These are phyloP conservation scores for Thymelicus lineola DNA, from an alignment of 2,888 invertebrate species.

Conservation along the genomic window DNA sequence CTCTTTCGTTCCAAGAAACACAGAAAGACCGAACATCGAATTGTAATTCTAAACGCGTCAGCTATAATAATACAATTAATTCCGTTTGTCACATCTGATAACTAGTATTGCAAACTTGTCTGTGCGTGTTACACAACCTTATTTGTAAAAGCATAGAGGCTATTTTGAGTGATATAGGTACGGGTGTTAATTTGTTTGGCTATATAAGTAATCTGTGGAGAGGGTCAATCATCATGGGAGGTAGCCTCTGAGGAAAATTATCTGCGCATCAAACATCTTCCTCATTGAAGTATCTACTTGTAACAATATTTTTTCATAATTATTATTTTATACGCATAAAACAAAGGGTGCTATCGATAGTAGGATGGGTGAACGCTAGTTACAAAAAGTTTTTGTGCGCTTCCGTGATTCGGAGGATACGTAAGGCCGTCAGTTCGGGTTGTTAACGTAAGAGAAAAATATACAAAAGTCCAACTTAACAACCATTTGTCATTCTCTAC, in stretches of 20 bases:
- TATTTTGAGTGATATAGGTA: slow-evolving; percentile 38
- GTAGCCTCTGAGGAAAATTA: slow-evolving; percentile 62
- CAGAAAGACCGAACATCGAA: slow-evolving; percentile 61
- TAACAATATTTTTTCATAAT: slow-evolving; percentile 12
- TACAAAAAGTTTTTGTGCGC: too few species aligned
- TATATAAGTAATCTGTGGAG: slow-evolving; percentile 58
- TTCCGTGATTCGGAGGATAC: too few species aligned
- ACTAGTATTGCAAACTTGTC: slow-evolving; percentile 46
- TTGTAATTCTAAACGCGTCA: slow-evolving; percentile 65
- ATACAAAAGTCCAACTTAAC: too few species aligned
- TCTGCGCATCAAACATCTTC: slow-evolving; percentile 45
- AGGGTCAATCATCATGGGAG: slow-evolving; percentile 64
- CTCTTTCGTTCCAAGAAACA: slow-evolving; percentile 66
- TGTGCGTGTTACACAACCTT: slow-evolving; percentile 43
- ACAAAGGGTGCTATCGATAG: too few species aligned
- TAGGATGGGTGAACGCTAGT: too few species aligned
- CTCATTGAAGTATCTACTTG: slow-evolving; percentile 27
- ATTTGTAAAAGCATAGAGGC: slow-evolving; percentile 41
- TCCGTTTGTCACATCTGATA: slow-evolving; percentile 71
- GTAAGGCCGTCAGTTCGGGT: too few species aligned
- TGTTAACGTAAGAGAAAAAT: too few species aligned
- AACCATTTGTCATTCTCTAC: too few species aligned
- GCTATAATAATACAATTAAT: slow-evolving; percentile 82
- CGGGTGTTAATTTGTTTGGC: slow-evolving; percentile 43
- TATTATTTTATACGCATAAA: neutral